Percentiles rank a stretch among this genome's conserved stretches.
phyloP scores from a whole-genome alignment of 2,113 vertebrate genomes.

The Aviceda subcristata region DNA sequence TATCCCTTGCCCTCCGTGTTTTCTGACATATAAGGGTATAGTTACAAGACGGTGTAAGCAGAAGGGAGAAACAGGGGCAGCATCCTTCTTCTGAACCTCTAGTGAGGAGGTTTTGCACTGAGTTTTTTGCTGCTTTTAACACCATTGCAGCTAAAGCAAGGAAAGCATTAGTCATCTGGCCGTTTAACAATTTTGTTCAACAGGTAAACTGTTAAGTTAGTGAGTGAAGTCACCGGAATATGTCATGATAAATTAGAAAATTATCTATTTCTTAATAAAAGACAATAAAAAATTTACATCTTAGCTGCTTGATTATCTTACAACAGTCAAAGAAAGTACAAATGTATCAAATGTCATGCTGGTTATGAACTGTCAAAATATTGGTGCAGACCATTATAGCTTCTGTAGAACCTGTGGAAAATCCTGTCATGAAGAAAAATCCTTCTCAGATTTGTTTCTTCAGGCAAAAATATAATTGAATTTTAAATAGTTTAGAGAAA shows the following conservation, averaged over 20 bases:
- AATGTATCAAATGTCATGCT: conserved; percentile 13
- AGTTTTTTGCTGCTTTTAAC: neutral
- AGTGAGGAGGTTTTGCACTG: neutral
- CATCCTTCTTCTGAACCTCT: neutral
- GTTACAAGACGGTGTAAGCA: neutral
- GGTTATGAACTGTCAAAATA: conserved; percentile 37
- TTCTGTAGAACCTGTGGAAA: conserved; percentile 7
- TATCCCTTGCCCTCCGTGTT: neutral
- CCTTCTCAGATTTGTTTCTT: conserved; percentile 1
- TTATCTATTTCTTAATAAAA: neutral
- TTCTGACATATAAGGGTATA: neutral
- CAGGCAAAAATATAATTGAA: conserved; percentile 18
- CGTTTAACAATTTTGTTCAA: neutral
- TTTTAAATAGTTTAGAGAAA: neutral
- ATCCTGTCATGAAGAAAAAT: neutral
- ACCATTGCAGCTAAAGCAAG: neutral
- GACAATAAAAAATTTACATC: neutral
- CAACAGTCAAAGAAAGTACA: neutral
- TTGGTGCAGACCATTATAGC: neutral
- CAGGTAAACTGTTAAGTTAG: neutral
- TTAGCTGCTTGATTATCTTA: neutral
- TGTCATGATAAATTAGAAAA: neutral
- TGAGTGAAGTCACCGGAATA: neutral
- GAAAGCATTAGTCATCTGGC: neutral
- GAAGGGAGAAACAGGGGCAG: neutral